A percentile compares a stretch with the other conserved stretches of the same genome.
phyloP scores from a whole-genome alignment of 2,113 vertebrate species.

The Neolamprologus brichardi region DNA sequence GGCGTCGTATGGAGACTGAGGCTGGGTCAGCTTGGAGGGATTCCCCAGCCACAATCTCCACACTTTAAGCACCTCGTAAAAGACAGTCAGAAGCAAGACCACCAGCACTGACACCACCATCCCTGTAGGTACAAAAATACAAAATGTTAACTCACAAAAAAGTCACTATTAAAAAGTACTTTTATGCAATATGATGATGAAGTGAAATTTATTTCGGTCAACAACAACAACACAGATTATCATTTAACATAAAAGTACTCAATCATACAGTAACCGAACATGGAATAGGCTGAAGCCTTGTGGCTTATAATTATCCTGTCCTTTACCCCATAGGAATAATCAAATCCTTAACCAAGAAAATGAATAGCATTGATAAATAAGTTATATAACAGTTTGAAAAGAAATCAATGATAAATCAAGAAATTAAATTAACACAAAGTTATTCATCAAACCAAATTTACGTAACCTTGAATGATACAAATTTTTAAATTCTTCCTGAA shows the following conservation, averaged over 20 bases:
- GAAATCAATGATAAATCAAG: background rate
- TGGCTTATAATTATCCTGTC: background rate
- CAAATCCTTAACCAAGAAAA: background rate
- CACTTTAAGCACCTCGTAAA: conserved; percentile 87
- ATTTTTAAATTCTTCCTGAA: background rate
- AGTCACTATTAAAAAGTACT: background rate
- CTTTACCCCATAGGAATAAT: background rate
- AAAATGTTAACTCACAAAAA: background rate
- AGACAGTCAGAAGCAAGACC: conserved; percentile 78
- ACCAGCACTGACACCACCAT: conserved; percentile 83
- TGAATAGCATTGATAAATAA: background rate
- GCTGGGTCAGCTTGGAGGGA: background rate
- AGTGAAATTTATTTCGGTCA: background rate
- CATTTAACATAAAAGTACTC: background rate
- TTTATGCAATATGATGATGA: background rate
- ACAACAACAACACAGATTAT: background rate
- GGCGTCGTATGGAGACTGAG: background rate
- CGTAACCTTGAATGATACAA: rapidly evolving
- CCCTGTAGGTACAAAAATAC: conserved; percentile 62
- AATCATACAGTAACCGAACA: background rate
- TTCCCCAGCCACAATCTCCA: conserved; percentile 72
- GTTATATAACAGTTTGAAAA: background rate
- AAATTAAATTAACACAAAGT: background rate
- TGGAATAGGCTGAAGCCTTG: background rate
- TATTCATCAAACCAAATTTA: background rate